phyloP scores from a whole-genome alignment of 1,140 invertebrate genomes.

The Trachymyrmex septentrionalis region DNA sequence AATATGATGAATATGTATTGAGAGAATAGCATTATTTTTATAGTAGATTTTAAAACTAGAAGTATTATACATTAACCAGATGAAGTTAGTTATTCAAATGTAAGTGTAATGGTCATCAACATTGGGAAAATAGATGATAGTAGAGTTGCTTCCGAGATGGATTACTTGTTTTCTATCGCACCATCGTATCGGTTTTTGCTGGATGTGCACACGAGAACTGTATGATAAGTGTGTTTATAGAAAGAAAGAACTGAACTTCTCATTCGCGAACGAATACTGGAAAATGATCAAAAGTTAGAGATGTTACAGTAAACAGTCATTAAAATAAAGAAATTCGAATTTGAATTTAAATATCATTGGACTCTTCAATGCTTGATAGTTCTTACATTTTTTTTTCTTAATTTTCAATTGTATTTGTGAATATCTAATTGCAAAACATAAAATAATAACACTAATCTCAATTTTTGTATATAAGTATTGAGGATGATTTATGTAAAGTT shows the following conservation, averaged over 20 bases:
- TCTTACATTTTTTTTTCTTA: conserved; percentile 1
- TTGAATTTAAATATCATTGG: not conserved
- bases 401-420: not conserved
- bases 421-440: not conserved
- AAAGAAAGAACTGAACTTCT: conserved; percentile 2
- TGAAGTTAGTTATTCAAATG: not conserved
- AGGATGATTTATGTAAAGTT: no score
- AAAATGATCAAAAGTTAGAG: conserved; percentile 15
- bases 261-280: not conserved
- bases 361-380: not conserved
- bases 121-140: not conserved
- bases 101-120: not conserved
- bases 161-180: conserved; percentile 8
- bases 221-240: conserved; percentile 12
- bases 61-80: not conserved
- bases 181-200: conserved; percentile 2
- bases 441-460: no score
- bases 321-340: conserved; percentile 11
- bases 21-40: not conserved
- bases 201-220: not conserved
- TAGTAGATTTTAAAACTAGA: not conserved
- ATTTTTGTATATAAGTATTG: no score
- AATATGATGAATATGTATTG: not conserved
- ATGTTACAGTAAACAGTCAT: conserved; percentile 1
- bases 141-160: not conserved